These are phyloP conservation scores for Yasuhikotakia modesta DNA, from an alignment of 2,797 vertebrate species.

Conservation along the genomic window DNA sequence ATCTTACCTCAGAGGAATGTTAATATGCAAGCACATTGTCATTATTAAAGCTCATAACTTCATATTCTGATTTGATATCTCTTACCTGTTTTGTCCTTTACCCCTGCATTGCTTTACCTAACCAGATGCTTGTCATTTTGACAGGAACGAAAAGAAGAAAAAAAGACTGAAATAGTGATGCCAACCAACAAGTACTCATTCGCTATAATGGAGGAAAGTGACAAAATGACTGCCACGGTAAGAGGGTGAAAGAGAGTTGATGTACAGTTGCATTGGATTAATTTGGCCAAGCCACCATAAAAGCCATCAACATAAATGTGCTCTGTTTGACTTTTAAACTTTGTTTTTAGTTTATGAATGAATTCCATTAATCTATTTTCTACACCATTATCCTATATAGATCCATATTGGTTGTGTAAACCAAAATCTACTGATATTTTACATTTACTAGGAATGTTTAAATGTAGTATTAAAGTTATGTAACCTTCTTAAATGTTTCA, in stretches of 20 bases:
- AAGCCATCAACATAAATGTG: no score
- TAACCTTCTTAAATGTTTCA: no score
- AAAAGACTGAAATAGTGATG: constrained; percentile 63
- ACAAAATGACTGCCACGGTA: constrained; percentile 76
- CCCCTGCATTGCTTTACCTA: background rate
- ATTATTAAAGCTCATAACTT: background rate
- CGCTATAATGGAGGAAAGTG: constrained; percentile 72
- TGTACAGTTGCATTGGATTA: background rate
- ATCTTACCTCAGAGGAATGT: background rate
- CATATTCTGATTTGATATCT: background rate
- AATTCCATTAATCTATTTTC: background rate
- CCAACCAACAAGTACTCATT: constrained; percentile 77
- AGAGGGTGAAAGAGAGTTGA: constrained; percentile 49
- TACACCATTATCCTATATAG: no score
- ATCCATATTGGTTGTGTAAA: no score
- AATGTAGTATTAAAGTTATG: no score
- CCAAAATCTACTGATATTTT: no score
- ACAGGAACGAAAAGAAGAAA: constrained; percentile 41
- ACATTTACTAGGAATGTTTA: no score
- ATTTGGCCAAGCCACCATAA: background rate
- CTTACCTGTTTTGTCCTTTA: background rate
- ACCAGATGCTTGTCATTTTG: constrained; percentile 13
- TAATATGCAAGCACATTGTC: background rate
- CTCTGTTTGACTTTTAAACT: no score
- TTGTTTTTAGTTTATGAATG: background rate